Conservation (phyloP, 1,140 invertebrate genomes). For the Bombus soroeensis region DNA sequence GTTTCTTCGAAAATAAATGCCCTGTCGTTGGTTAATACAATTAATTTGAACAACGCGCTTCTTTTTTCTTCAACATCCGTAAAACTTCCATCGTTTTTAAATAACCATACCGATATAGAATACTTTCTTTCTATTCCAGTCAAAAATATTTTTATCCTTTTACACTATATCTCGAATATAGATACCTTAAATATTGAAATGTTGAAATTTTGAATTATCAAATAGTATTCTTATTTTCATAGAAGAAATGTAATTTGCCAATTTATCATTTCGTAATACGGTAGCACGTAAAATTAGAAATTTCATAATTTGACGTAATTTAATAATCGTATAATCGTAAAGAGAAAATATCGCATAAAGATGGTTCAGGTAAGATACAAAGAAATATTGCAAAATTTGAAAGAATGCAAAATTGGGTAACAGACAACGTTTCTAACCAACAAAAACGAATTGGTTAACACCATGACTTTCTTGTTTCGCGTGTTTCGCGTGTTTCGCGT, state of each 20-base stretch:
- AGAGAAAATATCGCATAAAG: not conserved
- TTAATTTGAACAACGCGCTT: too few species aligned
- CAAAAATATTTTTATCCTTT: not conserved
- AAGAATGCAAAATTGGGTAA: not conserved
- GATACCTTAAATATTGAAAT: too few species aligned
- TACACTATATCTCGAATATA: not conserved
- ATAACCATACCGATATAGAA: not conserved
- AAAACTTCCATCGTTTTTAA: not conserved
- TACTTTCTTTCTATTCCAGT: not conserved
- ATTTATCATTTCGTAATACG: too few species aligned
- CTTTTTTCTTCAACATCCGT: too few species aligned
- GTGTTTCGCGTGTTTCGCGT: not conserved
- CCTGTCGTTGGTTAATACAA: not conserved
- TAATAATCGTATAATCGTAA: not conserved
- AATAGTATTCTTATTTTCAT: too few species aligned
- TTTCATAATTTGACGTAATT: too few species aligned
- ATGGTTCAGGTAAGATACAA: not conserved
- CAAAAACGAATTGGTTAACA: not conserved
- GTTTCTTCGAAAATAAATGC: not conserved
- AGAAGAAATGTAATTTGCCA: too few species aligned
- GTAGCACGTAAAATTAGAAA: not conserved
- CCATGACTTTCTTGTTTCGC: conserved; percentile 9
- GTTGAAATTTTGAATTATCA: too few species aligned
- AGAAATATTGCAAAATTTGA: not conserved
- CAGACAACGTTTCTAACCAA: not conserved